These are phyloP conservation scores for Plestiodon gilberti DNA, from an alignment of 2,113 vertebrate species.

Conservation along the genomic window DNA sequence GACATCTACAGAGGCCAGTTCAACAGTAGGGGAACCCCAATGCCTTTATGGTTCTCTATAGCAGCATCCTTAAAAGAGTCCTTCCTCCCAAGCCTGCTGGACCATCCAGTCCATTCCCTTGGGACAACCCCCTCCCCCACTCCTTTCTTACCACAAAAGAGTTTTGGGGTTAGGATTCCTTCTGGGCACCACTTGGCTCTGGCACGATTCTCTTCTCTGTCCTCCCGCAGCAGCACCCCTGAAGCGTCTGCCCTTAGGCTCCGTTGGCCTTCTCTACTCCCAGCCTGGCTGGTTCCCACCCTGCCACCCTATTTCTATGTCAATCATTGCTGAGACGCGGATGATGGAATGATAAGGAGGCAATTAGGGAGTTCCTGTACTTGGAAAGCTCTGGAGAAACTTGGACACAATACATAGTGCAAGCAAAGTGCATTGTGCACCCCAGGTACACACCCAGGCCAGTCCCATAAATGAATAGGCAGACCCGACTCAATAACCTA, in stretches of 20 bases:
- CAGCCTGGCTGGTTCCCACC: neutral
- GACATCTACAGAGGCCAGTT: too few relatives aligned
- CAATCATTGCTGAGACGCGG: slow-evolving; percentile 22
- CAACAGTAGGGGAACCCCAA: neutral
- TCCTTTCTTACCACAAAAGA: slow-evolving; percentile 12
- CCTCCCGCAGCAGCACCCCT: neutral
- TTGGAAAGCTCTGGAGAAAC: neutral
- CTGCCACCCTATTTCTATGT: slow-evolving; percentile 24
- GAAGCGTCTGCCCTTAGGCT: neutral
- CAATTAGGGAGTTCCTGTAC: slow-evolving; percentile 56
- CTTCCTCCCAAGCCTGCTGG: neutral
- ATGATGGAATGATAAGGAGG: slow-evolving; percentile 56
- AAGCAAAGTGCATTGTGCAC: slow-evolving; percentile 5
- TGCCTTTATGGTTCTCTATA: neutral
- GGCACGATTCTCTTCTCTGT: neutral
- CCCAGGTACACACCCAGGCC: slow-evolving; percentile 10
- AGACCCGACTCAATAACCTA: neutral
- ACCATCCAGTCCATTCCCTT: neutral
- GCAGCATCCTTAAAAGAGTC: neutral
- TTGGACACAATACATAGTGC: slow-evolving; percentile 10
- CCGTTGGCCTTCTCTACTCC: neutral
- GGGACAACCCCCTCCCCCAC: too few relatives aligned
- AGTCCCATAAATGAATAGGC: neutral
- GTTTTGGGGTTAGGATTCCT: neutral
- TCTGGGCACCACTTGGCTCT: neutral